phyloP scores from a whole-genome alignment of 2,113 vertebrate genomes.

The Cricetomys ansorgei region DNA sequence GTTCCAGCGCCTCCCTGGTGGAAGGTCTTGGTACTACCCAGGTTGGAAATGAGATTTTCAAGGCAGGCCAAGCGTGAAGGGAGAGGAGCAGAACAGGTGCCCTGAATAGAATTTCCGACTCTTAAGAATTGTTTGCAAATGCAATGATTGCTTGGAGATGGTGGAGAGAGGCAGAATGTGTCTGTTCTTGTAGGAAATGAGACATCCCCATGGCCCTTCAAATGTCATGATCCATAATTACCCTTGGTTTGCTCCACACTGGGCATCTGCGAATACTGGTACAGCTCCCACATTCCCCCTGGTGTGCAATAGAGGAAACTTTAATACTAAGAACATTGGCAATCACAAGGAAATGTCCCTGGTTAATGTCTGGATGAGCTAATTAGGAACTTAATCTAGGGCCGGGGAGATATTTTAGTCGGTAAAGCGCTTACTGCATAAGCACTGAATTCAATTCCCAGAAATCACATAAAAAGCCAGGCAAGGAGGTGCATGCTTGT shows the following conservation, averaged over 20 bases:
- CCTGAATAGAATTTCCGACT: neutral
- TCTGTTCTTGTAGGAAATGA: neutral
- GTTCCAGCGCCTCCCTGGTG: neutral
- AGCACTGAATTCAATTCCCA: neutral
- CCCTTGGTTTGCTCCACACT: slow-evolving; percentile 88
- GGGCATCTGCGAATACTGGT: slow-evolving; percentile 85
- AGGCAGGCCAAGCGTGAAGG: neutral
- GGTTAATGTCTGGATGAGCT: neutral
- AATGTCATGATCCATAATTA: slow-evolving; percentile 71
- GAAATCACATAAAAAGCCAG: neutral
- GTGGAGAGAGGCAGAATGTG: neutral
- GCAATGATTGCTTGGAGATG: neutral
- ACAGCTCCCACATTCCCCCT: slow-evolving; percentile 91
- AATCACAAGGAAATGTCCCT: neutral
- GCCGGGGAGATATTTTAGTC: neutral
- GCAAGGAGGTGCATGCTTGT: no score
- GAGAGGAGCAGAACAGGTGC: neutral
- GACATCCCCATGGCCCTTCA: neutral
- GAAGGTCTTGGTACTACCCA: neutral
- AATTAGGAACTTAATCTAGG: neutral
- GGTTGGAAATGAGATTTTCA: neutral
- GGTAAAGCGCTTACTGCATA: neutral
- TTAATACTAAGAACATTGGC: slow-evolving; percentile 5
- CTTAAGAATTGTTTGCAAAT: neutral
- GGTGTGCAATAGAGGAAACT: slow-evolving; percentile 58